phyloP scores from a whole-genome alignment of 2,888 invertebrate species.

The Chydorus sphaericus region DNA sequence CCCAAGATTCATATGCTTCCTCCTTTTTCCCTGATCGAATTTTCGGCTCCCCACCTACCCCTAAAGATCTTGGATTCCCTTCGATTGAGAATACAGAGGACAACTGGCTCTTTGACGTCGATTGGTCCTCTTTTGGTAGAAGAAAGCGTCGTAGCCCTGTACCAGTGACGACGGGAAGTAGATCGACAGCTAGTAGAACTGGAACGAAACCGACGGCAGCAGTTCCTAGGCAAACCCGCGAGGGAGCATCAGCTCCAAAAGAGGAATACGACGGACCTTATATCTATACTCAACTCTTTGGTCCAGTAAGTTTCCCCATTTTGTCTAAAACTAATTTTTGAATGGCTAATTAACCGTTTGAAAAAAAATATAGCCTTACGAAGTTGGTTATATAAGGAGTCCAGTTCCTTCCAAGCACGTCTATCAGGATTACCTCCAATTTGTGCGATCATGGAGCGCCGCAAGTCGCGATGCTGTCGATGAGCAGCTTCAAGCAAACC shows the following conservation, averaged over 20 bases:
- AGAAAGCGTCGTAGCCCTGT: not conserved
- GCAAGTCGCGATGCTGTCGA: conserved; percentile 11
- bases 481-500: conserved; percentile 1
- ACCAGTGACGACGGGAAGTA: not conserved
- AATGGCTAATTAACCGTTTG: no score
- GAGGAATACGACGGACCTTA: conserved; percentile 14
- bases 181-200: no score
- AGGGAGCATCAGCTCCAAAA: conserved; percentile 1
- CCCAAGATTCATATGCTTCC: not conserved
- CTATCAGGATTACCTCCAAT: conserved; percentile 14
- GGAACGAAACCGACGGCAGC: no score
- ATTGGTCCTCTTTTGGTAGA: not conserved
- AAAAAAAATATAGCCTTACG: conserved; percentile 13
- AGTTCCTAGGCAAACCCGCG: not conserved
- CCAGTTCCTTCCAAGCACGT: conserved; percentile 14
- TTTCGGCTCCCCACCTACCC: not conserved
- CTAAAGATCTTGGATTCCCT: conserved; percentile 9
- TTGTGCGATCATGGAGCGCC: conserved; percentile 13
- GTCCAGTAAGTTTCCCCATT: not conserved
- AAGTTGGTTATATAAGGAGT: conserved; percentile 15
- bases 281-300: conserved; percentile 13
- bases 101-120: not conserved
- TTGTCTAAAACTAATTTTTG: not conserved
- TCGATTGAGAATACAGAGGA: not conserved
- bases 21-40: not conserved